Evolutionary conservation across 2,113 vertebrate species (phyloP).

Genomic region (Pomatostomus ruficeps): DNA sequence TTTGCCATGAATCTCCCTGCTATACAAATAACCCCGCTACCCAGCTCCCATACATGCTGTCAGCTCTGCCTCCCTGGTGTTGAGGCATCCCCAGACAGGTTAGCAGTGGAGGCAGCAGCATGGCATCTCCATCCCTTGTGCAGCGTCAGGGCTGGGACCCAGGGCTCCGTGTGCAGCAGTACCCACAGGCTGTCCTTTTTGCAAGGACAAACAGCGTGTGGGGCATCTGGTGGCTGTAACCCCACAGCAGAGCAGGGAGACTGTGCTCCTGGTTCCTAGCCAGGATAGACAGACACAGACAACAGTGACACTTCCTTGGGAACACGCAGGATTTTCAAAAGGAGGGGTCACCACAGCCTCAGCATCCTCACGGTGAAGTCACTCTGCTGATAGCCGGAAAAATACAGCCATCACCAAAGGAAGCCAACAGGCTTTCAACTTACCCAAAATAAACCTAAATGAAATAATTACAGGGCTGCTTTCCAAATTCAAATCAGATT

Average conservation of each 20-base stretch:
- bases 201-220: neutral
- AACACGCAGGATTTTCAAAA: neutral
- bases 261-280: neutral
- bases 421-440: slow-evolving; percentile 13
- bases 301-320: neutral
- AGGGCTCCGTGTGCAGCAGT: fast-evolving
- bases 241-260: neutral
- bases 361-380: neutral
- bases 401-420: slow-evolving; percentile 22
- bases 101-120: neutral
- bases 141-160: neutral
- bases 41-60: neutral
- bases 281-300: neutral
- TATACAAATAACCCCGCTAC: neutral
- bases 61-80: neutral
- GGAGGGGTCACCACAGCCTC: neutral
- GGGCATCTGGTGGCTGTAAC: neutral
- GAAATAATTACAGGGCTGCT: slow-evolving; percentile 62
- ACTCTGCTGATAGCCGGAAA: neutral
- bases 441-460: slow-evolving; percentile 59
- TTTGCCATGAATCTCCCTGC: neutral
- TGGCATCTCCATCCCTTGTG: neutral
- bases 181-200: neutral
- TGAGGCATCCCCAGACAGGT: neutral
- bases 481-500: slow-evolving; percentile 74